phyloP scores from a whole-genome alignment of 2,113 vertebrate species.

The Protobothrops mucrosquamatus region DNA sequence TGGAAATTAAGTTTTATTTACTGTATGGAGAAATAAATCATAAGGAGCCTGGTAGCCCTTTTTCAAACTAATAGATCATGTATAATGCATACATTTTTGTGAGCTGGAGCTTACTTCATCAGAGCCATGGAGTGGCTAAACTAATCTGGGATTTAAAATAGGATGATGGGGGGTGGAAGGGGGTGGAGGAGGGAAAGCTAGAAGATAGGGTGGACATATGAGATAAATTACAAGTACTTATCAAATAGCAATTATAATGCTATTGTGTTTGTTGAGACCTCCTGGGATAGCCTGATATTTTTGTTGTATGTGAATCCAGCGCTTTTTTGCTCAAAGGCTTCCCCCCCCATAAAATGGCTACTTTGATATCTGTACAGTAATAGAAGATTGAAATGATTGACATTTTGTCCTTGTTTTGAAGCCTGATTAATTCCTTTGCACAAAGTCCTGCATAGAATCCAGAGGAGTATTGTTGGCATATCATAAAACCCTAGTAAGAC shows the following conservation, averaged over 20 bases:
- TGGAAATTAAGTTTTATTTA: background rate
- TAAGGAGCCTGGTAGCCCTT: background rate
- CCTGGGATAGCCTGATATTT: background rate
- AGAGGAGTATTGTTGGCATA: background rate
- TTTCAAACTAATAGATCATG: background rate
- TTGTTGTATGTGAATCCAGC: background rate
- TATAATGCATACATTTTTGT: background rate
- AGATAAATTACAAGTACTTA: background rate
- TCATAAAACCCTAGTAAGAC: background rate
- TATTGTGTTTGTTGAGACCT: background rate
- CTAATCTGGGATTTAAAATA: background rate
- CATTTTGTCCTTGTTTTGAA: background rate
- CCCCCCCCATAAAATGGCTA: background rate
- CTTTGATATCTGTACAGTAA: background rate
- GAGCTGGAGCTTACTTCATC: background rate
- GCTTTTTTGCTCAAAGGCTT: background rate
- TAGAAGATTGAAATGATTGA: background rate
- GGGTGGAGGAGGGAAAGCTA: background rate
- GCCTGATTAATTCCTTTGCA: background rate
- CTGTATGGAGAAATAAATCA: background rate
- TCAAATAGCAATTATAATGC: background rate
- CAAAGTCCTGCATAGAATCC: background rate
- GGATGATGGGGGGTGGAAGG: background rate
- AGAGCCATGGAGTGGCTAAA: background rate
- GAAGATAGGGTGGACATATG: background rate